Percentiles rank a stretch among this genome's conserved stretches.
Conservation (phyloP, 2,888 invertebrate species). For the Amphipyra berbera region DNA sequence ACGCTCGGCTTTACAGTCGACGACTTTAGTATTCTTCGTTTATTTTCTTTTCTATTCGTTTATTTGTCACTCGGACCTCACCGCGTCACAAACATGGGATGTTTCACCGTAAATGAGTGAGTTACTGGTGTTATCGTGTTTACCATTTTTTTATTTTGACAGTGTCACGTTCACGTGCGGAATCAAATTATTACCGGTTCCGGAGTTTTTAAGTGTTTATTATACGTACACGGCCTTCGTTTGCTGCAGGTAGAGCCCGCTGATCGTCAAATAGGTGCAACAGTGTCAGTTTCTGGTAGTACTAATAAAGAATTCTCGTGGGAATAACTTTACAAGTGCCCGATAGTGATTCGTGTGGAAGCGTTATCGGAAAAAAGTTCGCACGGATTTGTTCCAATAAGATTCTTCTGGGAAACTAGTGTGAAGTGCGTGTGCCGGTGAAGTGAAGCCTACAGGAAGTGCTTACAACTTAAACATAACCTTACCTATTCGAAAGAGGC, state of each 20-base stretch:
- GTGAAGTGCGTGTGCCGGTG: slow-evolving; percentile 73
- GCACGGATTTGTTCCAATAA: slow-evolving; percentile 74
- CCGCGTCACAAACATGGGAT: slow-evolving; percentile 77
- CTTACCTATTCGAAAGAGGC: slow-evolving; percentile 82
- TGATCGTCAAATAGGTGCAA: slow-evolving; percentile 77
- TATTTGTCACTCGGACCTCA: slow-evolving; percentile 84
- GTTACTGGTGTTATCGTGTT: slow-evolving; percentile 74
- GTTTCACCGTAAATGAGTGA: slow-evolving; percentile 76
- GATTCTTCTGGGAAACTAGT: slow-evolving; percentile 79
- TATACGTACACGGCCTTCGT: slow-evolving; percentile 84
- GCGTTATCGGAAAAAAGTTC: slow-evolving; percentile 70
- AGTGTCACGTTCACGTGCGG: slow-evolving; percentile 87
- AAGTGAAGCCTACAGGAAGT: slow-evolving; percentile 74
- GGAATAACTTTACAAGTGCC: slow-evolving; percentile 71
- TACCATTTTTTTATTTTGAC: slow-evolving; percentile 83
- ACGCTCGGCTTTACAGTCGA: slow-evolving; percentile 88
- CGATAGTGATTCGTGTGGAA: slow-evolving; percentile 62
- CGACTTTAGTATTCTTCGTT: slow-evolving; percentile 89
- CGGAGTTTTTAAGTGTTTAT: slow-evolving; percentile 88
- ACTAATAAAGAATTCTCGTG: slow-evolving; percentile 72
- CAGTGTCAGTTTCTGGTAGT: slow-evolving; percentile 74
- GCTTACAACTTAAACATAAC: slow-evolving; percentile 85
- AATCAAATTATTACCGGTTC: slow-evolving; percentile 87
- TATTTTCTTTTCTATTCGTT: slow-evolving; percentile 90
- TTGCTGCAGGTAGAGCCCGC: slow-evolving; percentile 84